Percentiles rank a stretch among this genome's conserved stretches.
Conservation (phyloP, 2,888 invertebrate species). For the Andricus curvator region DNA sequence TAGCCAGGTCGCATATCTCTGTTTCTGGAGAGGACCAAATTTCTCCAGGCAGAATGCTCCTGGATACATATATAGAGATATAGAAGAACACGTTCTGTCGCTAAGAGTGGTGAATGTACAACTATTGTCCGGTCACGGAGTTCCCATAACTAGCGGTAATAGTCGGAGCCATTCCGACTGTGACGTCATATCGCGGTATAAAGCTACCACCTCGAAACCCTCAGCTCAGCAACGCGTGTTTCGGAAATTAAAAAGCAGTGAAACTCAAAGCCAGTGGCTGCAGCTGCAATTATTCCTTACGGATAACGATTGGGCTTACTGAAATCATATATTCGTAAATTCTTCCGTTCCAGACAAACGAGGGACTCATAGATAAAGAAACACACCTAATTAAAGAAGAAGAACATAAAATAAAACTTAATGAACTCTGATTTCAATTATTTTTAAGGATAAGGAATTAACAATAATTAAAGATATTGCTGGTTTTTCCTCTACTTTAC, state of each 20-base stretch:
- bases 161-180: constrained; percentile 33
- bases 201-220: constrained; percentile 18
- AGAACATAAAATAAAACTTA: no score
- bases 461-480: no score
- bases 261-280: constrained; percentile 31
- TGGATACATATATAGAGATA: constrained; percentile 46
- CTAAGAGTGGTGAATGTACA: constrained; percentile 45
- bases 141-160: constrained; percentile 63
- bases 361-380: no score
- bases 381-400: no score
- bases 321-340: no score
- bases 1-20: constrained; percentile 26
- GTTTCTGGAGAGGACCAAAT: not conserved
- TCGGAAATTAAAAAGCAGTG: constrained; percentile 37
- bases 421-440: no score
- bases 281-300: constrained; percentile 12
- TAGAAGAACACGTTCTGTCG: constrained; percentile 31
- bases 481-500: no score
- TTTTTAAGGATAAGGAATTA: no score
- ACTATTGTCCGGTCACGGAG: constrained; percentile 67
- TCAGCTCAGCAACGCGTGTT: constrained; percentile 23
- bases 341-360: no score
- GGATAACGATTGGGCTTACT: no score
- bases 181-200: constrained; percentile 41
- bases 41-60: constrained; percentile 53